These are phyloP conservation scores for Perccottus glenii DNA, from an alignment of 2,113 vertebrate genomes.

Conservation along the genomic window DNA sequence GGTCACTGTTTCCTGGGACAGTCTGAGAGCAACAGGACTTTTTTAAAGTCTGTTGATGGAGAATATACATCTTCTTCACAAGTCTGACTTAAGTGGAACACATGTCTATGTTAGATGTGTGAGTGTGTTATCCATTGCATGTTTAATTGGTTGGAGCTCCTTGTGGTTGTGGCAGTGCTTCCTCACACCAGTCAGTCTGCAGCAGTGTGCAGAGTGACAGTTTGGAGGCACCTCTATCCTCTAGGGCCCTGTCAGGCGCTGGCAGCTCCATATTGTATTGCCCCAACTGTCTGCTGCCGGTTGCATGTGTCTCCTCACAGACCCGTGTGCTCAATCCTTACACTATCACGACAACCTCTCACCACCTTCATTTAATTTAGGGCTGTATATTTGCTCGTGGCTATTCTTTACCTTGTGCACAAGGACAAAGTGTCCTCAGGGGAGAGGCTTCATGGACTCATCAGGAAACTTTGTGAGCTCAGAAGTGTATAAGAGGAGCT, in stretches of 20 bases:
- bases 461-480: constrained; percentile 15
- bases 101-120: neutral
- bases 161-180: neutral
- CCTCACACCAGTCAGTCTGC: neutral
- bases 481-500: constrained; percentile 20
- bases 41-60: too few species aligned
- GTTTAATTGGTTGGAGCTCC: neutral
- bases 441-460: constrained; percentile 25
- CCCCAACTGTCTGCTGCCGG: constrained; percentile 24
- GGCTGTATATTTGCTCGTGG: neutral
- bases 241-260: constrained; percentile 8
- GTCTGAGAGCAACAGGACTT: too few species aligned
- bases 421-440: constrained; percentile 14
- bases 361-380: constrained; percentile 19
- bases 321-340: constrained; percentile 2
- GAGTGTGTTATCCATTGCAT: neutral
- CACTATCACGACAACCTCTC: neutral
- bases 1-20: too few species aligned
- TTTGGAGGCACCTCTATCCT: constrained; percentile 5
- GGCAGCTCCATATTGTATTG: constrained; percentile 14
- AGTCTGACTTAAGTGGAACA: neutral
- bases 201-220: constrained; percentile 8
- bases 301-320: constrained; percentile 4
- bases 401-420: constrained; percentile 20
- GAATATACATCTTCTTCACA: too few species aligned